Conservation (phyloP, 1,140 invertebrate genomes). For the Drosophila rufa region DNA sequence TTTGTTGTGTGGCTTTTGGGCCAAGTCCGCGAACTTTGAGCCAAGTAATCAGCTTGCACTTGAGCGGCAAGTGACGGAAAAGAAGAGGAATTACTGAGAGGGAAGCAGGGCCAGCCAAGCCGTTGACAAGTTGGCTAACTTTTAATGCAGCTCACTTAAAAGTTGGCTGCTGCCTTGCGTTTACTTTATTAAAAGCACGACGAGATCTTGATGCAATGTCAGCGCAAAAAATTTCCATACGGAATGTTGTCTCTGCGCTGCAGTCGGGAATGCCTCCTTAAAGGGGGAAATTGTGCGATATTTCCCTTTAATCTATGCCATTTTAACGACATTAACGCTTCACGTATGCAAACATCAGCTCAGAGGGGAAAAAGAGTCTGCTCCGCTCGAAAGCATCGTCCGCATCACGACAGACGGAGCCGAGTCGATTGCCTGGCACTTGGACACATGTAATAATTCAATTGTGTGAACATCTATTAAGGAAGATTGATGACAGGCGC, state of each 20-base stretch:
- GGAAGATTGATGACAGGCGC: constrained; percentile 80
- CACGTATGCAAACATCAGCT: constrained; percentile 61
- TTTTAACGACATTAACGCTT: constrained; percentile 74
- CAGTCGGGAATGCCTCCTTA: constrained; percentile 8
- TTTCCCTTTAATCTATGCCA: constrained; percentile 35
- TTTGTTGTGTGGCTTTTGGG: constrained; percentile 21
- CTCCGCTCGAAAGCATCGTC: constrained; percentile 10
- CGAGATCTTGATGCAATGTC: constrained; percentile 55
- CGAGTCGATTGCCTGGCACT: constrained; percentile 74
- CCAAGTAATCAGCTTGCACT: constrained; percentile 66
- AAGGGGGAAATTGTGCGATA: constrained; percentile 3
- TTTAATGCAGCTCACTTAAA: constrained; percentile 80
- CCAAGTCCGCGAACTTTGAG: constrained; percentile 51
- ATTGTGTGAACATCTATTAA: constrained; percentile 84
- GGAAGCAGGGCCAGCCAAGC: constrained; percentile 33
- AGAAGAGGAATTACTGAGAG: neutral
- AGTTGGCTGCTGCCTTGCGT: constrained; percentile 53
- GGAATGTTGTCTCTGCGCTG: constrained; percentile 28
- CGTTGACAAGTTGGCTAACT: constrained; percentile 79
- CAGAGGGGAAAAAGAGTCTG: constrained; percentile 12
- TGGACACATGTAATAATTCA: constrained; percentile 84
- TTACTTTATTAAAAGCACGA: constrained; percentile 60
- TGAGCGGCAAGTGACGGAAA: constrained; percentile 16
- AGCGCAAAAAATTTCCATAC: constrained; percentile 57
- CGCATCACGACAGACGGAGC: constrained; percentile 6